A percentile compares a stretch with the other conserved stretches of the same genome.
phyloP scores from a whole-genome alignment of 2,888 invertebrate species.

The Melinopterus prodromus region DNA sequence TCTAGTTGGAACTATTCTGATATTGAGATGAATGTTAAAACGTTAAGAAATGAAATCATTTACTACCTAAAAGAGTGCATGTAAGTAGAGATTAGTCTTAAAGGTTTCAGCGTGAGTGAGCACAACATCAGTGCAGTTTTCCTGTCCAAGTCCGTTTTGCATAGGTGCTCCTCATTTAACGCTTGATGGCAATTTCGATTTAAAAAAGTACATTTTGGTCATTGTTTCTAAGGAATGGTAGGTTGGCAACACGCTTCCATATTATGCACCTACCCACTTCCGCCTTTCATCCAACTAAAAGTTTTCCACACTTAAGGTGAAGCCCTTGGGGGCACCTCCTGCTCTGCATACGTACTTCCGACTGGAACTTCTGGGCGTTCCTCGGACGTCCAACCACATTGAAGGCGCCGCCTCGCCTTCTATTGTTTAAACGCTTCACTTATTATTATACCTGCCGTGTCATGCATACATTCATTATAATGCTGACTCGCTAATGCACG shows the following conservation, averaged over 20 bases:
- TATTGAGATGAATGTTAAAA: too few relatives aligned
- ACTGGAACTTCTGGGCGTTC: slow-evolving; percentile 45
- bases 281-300: not conserved
- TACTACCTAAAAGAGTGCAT: too few relatives aligned
- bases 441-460: slow-evolving; percentile 25
- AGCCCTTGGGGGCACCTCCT: slow-evolving; percentile 4
- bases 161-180: not conserved
- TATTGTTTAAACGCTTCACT: slow-evolving; percentile 35
- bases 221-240: not conserved
- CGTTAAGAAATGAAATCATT: too few relatives aligned
- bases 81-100: too few relatives aligned
- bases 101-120: too few relatives aligned
- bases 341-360: slow-evolving; percentile 47
- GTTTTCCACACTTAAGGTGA: not conserved
- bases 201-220: not conserved
- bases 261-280: not conserved
- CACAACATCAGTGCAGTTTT: too few relatives aligned
- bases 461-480: slow-evolving; percentile 25
- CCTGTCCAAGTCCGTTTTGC: not conserved
- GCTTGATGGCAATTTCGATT: not conserved
- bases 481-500: slow-evolving; percentile 18
- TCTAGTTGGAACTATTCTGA: too few relatives aligned
- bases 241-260: not conserved
- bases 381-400: slow-evolving; percentile 43
- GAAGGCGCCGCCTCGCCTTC: slow-evolving; percentile 34